Evolutionary conservation across 1,140 invertebrate species (phyloP).

Genomic region (Fopius arisanus): DNA sequence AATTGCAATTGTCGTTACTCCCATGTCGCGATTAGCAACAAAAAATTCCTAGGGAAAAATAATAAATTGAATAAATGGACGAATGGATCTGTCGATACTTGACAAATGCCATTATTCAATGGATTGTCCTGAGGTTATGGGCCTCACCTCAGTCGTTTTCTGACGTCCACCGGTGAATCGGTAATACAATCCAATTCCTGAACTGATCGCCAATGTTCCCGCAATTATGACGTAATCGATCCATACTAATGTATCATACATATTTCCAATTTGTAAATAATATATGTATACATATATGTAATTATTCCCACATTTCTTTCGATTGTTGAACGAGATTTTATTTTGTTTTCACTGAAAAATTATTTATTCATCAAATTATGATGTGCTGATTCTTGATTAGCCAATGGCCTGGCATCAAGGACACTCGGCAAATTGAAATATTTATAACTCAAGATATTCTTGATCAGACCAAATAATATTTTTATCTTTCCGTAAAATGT

Average conservation of each 20-base stretch:
- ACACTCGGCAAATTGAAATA: too few species aligned
- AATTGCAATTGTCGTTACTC: slow-evolving; percentile 81
- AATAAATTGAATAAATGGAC: background rate
- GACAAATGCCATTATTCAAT: background rate
- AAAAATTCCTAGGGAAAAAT: slow-evolving; percentile 75
- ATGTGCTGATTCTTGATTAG: too few species aligned
- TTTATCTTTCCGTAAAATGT: too few species aligned
- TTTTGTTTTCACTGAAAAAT: too few species aligned
- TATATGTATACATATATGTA: too few species aligned
- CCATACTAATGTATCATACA: slow-evolving; percentile 37
- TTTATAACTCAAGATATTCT: too few species aligned
- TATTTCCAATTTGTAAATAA: slow-evolving; percentile 15
- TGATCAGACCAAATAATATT: background rate
- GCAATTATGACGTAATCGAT: slow-evolving; percentile 73
- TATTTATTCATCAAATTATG: too few species aligned
- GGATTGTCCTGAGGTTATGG: background rate
- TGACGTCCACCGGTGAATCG: slow-evolving; percentile 83
- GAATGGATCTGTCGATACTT: too few species aligned
- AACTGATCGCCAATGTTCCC: slow-evolving; percentile 69
- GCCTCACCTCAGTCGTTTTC: slow-evolving; percentile 76
- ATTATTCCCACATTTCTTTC: too few species aligned
- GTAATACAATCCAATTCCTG: slow-evolving; percentile 80
- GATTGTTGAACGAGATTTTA: too few species aligned
- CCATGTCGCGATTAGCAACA: slow-evolving; percentile 80
- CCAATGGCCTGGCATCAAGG: too few species aligned